Evolutionary conservation across 2,888 invertebrate genomes (phyloP).

Genomic region (Trilocha varians): DNA sequence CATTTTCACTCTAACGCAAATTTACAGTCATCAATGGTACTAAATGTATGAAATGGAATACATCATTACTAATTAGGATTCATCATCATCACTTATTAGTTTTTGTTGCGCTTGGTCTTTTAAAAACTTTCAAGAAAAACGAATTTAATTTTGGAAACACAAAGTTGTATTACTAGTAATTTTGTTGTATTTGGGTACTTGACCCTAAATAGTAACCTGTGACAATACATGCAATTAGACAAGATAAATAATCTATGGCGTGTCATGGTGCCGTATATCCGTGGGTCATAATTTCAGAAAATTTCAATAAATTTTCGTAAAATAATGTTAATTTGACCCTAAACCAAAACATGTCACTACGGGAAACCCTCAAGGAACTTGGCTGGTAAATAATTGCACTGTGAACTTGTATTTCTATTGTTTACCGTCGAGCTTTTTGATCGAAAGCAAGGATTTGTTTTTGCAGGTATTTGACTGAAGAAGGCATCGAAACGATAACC

Average conservation of each 20-base stretch:
- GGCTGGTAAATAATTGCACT: slow-evolving; percentile 74
- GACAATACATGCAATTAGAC: too few species aligned
- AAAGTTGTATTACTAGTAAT: too few species aligned
- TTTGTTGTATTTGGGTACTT: too few species aligned
- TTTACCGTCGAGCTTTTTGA: slow-evolving; percentile 7
- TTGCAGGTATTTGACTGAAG: slow-evolving; percentile 81
- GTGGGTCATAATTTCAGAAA: slow-evolving; percentile 37
- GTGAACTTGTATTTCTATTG: slow-evolving; percentile 5
- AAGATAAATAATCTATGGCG: slow-evolving; percentile 4
- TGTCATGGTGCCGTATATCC: slow-evolving; percentile 49
- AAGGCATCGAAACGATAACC: slow-evolving; percentile 78
- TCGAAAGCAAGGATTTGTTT: slow-evolving; percentile 15
- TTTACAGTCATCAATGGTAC: too few species aligned
- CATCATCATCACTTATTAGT: too few species aligned
- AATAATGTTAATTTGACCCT: slow-evolving; percentile 48
- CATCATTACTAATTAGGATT: too few species aligned
- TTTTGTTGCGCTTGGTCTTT: too few species aligned
- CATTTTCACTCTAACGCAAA: too few species aligned
- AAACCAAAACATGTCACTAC: slow-evolving; percentile 71
- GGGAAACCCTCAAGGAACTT: slow-evolving; percentile 75
- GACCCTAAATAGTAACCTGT: too few species aligned
- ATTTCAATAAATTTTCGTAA: slow-evolving; percentile 44
- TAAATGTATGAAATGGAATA: too few species aligned
- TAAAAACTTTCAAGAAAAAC: too few species aligned
- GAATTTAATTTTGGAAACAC: too few species aligned